phyloP scores from a whole-genome alignment of 2,113 vertebrate genomes.

The Myocastor coypus region DNA sequence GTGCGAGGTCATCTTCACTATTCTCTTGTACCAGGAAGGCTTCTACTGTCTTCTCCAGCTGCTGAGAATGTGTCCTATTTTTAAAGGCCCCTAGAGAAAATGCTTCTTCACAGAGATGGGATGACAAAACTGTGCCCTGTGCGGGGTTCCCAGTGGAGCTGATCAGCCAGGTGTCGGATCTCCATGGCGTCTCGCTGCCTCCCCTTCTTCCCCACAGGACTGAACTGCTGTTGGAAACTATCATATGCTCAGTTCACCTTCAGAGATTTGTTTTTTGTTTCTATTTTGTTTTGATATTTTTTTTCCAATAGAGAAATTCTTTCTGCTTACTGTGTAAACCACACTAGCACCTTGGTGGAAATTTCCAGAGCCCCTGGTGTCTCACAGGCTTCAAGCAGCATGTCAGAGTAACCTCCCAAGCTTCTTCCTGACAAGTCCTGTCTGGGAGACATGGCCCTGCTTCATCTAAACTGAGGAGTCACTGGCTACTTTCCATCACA shows the following conservation, averaged over 20 bases:
- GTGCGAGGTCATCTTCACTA: neutral
- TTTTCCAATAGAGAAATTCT: constrained; percentile 57
- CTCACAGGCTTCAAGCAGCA: neutral
- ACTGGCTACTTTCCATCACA: constrained; percentile 10
- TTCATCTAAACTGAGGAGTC: neutral
- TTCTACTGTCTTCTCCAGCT: constrained; percentile 26
- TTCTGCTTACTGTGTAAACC: neutral
- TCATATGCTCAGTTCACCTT: constrained; percentile 12
- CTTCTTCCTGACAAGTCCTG: constrained; percentile 4
- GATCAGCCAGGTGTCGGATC: constrained; percentile 72
- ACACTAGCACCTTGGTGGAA: neutral
- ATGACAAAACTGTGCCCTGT: constrained; percentile 60
- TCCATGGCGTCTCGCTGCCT: constrained; percentile 56
- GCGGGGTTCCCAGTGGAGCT: constrained; percentile 67
- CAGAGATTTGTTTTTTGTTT: constrained; percentile 53
- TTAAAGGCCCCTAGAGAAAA: constrained; percentile 75
- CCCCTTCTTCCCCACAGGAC: constrained; percentile 29
- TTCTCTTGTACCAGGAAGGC: neutral
- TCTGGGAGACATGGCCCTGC: neutral
- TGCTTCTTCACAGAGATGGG: constrained; percentile 61
- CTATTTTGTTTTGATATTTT: constrained; percentile 54
- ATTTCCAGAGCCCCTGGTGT: neutral
- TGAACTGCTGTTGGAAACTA: constrained; percentile 54
- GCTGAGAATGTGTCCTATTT: constrained; percentile 68
- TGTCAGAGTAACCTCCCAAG: neutral